Evolutionary conservation across 2,113 vertebrate species (phyloP), one percentile per base, ranked within the genome.

Genomic region (Tympanuchus pallidicinctus): DNA sequence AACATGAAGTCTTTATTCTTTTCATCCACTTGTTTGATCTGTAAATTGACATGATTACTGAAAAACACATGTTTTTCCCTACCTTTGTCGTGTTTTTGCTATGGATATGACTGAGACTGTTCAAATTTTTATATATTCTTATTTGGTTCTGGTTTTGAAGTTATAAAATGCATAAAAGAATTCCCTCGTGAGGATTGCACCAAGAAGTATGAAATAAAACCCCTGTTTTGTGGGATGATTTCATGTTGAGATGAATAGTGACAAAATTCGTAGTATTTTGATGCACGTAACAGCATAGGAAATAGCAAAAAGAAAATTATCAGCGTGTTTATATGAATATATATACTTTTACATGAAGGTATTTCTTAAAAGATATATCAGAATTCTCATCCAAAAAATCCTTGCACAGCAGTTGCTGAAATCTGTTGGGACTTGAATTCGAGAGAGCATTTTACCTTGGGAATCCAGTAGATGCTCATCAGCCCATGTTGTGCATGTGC

Each of bases 271-370:
- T 83, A 40, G 11, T 83, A 40, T 61, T 50, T 71, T 63, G 13
- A 75, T 40, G 20, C 42, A 78, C 22, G 70, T 50, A 71, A 81
- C 40, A 4, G 12, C 52, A 4, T 67, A 82, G 72, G 72, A 94
- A 90, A 45, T 45, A 78, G 28, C 36, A 79, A 43, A 82, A 65
- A 15, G 52, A 78, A 95, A 89, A 96, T 88, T 43, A 76, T 81
- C 67, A 90, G 42, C 32, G 2, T 94, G 86, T 94, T 89, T 72
- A 47, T 94, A 89, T 75, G 60, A 78, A 45, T 45, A 45, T 89
- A 59, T 30, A 47, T 92, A 52, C 45, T 94, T 88, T 50, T 75
- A 56, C 24, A 40, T 30, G 25, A 79, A n/a, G 43, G 13, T 27
- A 40, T 5, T 34, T 82, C 10, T 66, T 86, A 45, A 81, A 69